phyloP scores from a whole-genome alignment of 1,140 invertebrate species.

The Meloidogyne floridensis region DNA sequence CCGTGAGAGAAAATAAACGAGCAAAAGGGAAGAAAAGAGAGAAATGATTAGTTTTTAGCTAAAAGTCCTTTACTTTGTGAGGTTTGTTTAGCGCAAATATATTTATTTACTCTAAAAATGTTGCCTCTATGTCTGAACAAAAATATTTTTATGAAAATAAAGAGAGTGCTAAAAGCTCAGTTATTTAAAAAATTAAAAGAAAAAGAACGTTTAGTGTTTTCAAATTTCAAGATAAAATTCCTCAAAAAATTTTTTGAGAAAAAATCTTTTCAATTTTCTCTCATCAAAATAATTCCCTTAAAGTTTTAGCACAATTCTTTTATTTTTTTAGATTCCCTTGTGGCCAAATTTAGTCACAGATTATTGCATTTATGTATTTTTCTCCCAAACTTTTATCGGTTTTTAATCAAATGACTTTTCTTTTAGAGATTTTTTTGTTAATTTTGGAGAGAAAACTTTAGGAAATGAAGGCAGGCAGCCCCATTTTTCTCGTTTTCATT shows the following conservation, averaged over 20 bases:
- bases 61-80: not conserved
- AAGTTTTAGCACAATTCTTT: not conserved
- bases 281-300: not conserved
- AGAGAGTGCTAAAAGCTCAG: not conserved
- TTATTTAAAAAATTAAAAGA: not conserved
- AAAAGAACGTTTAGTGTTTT: too few species aligned
- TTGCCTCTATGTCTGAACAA: not conserved
- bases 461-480: too few species aligned
- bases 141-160: not conserved
- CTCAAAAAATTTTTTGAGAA: not conserved
- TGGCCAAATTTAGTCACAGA: not conserved
- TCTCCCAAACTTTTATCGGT: not conserved
- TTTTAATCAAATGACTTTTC: not conserved
- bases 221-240: not conserved
- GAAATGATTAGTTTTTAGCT: not conserved
- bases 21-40: not conserved
- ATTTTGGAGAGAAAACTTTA: too few species aligned
- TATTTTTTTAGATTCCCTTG: slow-evolving; percentile 4
- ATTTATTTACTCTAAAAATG: not conserved
- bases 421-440: too few species aligned
- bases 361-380: not conserved
- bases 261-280: not conserved
- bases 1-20: not conserved
- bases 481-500: too few species aligned
- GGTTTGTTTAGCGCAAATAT: not conserved